Evolutionary conservation across 2,113 vertebrate genomes (phyloP).

Genomic region (Plecotus auritus): DNA sequence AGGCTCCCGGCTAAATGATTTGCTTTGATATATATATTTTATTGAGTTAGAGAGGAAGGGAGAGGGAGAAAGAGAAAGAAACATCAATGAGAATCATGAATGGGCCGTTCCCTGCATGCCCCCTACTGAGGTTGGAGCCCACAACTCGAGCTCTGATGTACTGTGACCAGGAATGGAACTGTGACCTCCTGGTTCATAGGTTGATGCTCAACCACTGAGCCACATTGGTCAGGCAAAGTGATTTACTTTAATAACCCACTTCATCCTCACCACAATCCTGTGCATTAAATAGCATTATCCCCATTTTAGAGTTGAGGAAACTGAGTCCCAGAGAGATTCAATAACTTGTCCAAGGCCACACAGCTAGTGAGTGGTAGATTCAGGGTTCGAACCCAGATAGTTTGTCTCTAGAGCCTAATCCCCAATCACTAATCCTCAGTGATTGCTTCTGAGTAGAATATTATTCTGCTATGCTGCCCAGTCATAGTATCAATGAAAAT

Average conservation of each 20-base stretch:
- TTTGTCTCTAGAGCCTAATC: background rate
- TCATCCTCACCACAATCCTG: background rate
- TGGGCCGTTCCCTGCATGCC: no score
- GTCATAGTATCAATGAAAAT: background rate
- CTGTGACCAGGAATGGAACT: no score
- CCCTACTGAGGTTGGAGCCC: no score
- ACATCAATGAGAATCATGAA: no score
- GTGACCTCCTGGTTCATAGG: no score
- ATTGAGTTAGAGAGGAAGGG: no score
- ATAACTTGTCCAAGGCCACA: background rate
- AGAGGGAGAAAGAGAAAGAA: no score
- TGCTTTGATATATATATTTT: no score
- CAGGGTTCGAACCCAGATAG: background rate
- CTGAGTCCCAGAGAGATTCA: background rate
- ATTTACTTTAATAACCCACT: background rate
- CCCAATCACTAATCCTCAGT: background rate
- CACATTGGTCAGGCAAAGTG: background rate
- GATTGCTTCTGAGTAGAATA: background rate
- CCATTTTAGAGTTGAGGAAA: background rate
- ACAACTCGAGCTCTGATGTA: no score
- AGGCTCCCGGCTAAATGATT: background rate
- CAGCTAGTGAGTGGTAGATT: background rate
- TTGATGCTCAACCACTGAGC: no score
- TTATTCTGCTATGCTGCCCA: background rate
- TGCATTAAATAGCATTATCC: background rate